Conservation (phyloP, 1,140 invertebrate species). For the Drosophila yakuba region DNA sequence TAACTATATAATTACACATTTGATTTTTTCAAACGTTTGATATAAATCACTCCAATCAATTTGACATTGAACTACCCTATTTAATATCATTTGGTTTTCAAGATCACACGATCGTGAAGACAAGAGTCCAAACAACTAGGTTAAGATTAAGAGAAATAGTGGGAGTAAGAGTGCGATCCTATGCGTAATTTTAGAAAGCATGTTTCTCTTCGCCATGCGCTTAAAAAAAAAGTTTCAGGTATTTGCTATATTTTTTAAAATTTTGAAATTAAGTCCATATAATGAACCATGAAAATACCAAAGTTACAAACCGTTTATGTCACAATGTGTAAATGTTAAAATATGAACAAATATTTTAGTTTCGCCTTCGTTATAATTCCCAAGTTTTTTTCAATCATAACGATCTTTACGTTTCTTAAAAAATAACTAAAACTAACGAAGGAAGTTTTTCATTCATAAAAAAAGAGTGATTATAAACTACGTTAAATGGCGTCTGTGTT, state of each 20-base stretch:
- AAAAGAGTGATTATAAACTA: too few species aligned
- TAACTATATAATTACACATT: too few species aligned
- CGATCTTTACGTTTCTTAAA: background rate
- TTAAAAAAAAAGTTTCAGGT: background rate
- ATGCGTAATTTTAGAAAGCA: conserved; percentile 3
- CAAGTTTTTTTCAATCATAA: background rate
- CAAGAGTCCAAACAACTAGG: background rate
- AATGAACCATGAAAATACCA: background rate
- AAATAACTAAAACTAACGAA: too few species aligned
- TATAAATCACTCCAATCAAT: too few species aligned
- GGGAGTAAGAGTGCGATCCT: conserved; percentile 8
- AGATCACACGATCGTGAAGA: background rate
- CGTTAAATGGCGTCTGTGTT: too few species aligned
- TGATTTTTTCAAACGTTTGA: background rate
- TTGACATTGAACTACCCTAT: conserved; percentile 1
- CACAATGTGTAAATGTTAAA: background rate
- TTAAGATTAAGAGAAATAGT: conserved; percentile 8
- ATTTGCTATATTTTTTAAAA: background rate
- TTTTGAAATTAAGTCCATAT: too few species aligned
- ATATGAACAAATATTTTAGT: background rate
- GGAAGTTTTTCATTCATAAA: too few species aligned
- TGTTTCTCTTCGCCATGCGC: conserved; percentile 1
- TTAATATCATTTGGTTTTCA: conserved; percentile 1
- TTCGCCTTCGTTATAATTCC: background rate
- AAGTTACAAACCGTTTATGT: background rate